Base-by-base conservation (phyloP, 2,888 invertebrate species). In the Macrophya alboannulata region DNA sequence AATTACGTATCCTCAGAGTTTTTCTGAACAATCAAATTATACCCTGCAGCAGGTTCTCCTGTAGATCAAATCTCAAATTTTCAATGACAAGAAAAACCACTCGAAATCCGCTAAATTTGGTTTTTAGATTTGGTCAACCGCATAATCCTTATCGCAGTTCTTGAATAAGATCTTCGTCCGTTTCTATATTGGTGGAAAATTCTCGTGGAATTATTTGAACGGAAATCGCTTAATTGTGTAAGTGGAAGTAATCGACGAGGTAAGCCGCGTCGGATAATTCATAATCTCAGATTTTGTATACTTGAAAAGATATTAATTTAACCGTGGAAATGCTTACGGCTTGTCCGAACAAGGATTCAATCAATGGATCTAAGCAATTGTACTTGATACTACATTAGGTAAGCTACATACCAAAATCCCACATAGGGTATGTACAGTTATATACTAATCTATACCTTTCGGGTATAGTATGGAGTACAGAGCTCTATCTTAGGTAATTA, bases 331-430 rank as follows among this genome's bases (percentile, higher is more conserved):
- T 21, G 62, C 21, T 79, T 5, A 62, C 6, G 17, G 17, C 43
- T 10, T 17, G 12, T 77, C 77, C 17, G 37, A 77, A 25, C 43
- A n/a, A 76, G 25, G 15, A 48, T 25, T n/a, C 9, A 43, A 81
- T 62, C 62, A 43, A 81, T 62, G 43, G 43, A 81, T 81, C 79
- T 77, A 55, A 77, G 51, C 55, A 55, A 55, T 55, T 77, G 77
- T 77, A 31, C 55, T 55, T 9, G 43, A 74, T 31, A 55, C 62
- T 77, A 48, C 55, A 15, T 21, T 45, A 45, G 43, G 21, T 45
- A 45, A 37, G 37, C 40, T 71, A 37, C 37, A n/a, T n/a, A n/a
- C 21, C 1, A 6, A 25, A 25, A 48, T 21, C 15, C 21, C 17
- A 76, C 25, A 48, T 21, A 48, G 31, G 76, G 51, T 77, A 74